Base-by-base conservation (phyloP, 2,113 vertebrate genomes). In the Chloebia gouldiae region DNA sequence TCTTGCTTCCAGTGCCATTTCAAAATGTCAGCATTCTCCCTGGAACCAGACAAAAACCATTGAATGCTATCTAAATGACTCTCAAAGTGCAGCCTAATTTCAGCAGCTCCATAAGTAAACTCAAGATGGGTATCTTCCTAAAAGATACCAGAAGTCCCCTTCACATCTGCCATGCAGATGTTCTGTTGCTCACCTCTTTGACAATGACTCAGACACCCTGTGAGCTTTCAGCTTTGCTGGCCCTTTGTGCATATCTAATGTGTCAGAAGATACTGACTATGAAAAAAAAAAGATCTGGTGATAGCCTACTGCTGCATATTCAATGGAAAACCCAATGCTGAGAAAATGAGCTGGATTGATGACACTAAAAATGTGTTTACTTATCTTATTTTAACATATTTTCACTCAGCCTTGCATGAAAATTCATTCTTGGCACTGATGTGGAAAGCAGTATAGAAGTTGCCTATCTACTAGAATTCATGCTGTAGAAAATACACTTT, bases 41-140 rank as follows among this genome's bases (percentile, higher is more conserved):
- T 75, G 49, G 68, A 96, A 97, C 73, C 83, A 93, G 81, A 93
- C 94, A 97, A 97, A 86, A 97, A 86, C 39, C 83, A 96, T n/a
- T 2, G 13, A 97, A 98, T 51, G 18, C 77, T 83, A 94, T 96
- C 89, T 91, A 95, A 96, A 96, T 70, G 45, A 94, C 95, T 97
- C 70, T 86, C 45, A 88, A 93, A 96, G 72, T 64, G 56, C 89
- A 96, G 85, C 82, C 82, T 94, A 95, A 88, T 88, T 96, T 93
- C 96, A 96, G 90, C 82, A 98, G 97, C 93, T 82, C 94, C 63
- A 3, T 95, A 97, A 97, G 93, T 95, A 94, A 97, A 95, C 92
- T 94, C 69, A 91, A 96, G 89, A 72, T 94, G 87, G 93, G 39
- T 86, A 82, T 94, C 85, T 85, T 84, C 70, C 87, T 68, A 25